Percentiles rank a stretch among this genome's conserved stretches.
phyloP scores from a whole-genome alignment of 2,797 vertebrate species.

The Nyctalus aviator region DNA sequence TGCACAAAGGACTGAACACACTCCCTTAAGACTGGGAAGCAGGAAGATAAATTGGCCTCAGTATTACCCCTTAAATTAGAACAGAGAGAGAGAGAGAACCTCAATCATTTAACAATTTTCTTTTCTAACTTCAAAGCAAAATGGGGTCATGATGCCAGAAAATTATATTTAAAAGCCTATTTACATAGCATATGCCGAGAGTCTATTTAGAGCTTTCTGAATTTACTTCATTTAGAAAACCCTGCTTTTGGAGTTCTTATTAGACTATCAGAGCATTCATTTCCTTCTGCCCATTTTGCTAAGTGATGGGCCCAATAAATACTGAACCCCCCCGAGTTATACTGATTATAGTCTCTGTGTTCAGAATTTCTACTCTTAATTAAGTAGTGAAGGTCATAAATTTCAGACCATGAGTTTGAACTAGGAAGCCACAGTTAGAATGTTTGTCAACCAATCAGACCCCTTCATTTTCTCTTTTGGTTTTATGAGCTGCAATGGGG shows the following conservation, averaged over 20 bases:
- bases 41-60: background rate
- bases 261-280: conserved; percentile 39
- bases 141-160: background rate
- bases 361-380: conserved; percentile 80
- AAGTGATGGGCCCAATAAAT: conserved; percentile 74
- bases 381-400: conserved; percentile 76
- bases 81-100: background rate
- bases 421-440: conserved; percentile 40
- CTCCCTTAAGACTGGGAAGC: background rate
- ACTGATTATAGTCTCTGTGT: conserved; percentile 74
- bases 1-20: background rate
- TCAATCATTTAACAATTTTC: background rate
- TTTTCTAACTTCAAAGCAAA: conserved; percentile 24
- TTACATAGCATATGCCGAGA: conserved; percentile 48
- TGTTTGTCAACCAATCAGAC: conserved; percentile 46
- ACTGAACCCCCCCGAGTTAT: conserved; percentile 64
- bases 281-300: conserved; percentile 56
- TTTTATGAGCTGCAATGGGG: conserved; percentile 40
- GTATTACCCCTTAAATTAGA: background rate
- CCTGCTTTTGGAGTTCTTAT: conserved; percentile 62
- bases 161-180: conserved; percentile 50
- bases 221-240: conserved; percentile 61
- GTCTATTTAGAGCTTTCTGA: conserved; percentile 53
- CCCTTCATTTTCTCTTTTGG: conserved; percentile 26
- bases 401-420: conserved; percentile 53